These are phyloP conservation scores for Nephotettix cincticeps DNA, from an alignment of 1,140 invertebrate species.

Conservation along the genomic window DNA sequence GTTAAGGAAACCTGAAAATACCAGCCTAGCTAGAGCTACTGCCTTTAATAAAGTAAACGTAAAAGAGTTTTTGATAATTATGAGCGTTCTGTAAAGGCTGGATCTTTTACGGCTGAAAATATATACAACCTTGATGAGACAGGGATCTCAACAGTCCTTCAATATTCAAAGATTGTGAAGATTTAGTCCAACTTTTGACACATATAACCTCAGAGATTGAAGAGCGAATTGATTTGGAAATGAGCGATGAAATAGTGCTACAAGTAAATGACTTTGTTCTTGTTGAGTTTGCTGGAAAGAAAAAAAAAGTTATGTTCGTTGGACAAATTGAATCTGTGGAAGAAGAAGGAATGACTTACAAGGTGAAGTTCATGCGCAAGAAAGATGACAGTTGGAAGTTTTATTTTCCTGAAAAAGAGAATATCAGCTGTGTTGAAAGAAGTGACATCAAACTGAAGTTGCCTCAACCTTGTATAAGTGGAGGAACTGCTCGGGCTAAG, in stretches of 20 bases:
- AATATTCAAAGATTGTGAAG: neutral
- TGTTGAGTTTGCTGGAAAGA: neutral
- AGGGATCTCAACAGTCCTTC: constrained; percentile 48
- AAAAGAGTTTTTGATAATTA: constrained; percentile 40
- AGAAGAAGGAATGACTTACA: neutral
- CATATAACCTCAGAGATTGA: neutral
- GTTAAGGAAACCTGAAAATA: constrained; percentile 44
- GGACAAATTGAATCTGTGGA: neutral
- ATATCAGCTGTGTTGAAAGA: neutral
- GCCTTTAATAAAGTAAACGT: constrained; percentile 43
- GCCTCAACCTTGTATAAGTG: neutral
- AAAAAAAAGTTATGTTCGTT: neutral
- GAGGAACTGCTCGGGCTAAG: neutral
- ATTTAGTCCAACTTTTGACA: neutral
- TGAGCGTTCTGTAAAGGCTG: constrained; percentile 27
- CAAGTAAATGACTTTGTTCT: neutral
- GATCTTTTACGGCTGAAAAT: constrained; percentile 33
- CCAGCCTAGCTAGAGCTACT: constrained; percentile 44
- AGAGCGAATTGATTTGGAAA: neutral
- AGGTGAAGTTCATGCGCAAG: neutral
- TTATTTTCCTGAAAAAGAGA: neutral
- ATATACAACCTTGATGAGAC: constrained; percentile 50
- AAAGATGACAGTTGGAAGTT: neutral
- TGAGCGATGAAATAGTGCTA: neutral
- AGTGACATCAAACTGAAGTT: constrained; percentile 1